phyloP scores from a whole-genome alignment of 2,113 vertebrate genomes.

The Prunella fulvescens region DNA sequence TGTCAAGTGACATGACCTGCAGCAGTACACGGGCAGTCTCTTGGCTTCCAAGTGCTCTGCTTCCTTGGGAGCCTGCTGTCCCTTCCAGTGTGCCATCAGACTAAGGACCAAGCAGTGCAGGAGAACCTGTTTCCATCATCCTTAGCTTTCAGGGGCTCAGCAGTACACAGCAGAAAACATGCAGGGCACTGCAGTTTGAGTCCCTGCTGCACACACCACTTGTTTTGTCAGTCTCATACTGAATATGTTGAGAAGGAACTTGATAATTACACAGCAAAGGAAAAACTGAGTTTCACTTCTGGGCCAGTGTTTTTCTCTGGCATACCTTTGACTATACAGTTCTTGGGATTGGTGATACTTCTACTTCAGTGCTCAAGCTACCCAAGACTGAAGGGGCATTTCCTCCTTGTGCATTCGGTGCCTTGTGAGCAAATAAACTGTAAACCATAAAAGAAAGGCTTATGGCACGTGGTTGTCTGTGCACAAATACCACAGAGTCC shows the following conservation, averaged over 20 bases:
- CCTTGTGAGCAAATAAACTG: not conserved
- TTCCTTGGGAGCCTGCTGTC: not conserved
- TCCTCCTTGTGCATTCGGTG: not conserved
- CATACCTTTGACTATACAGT: not conserved
- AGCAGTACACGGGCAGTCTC: not conserved
- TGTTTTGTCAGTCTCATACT: not conserved
- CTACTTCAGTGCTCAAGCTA: not conserved
- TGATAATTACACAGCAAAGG: not conserved
- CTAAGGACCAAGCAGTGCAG: not conserved
- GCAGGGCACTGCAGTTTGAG: not conserved
- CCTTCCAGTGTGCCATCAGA: fast-evolving
- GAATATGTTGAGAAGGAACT: not conserved
- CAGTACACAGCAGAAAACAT: not conserved
- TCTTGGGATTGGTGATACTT: not conserved
- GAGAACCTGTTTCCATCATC: not conserved
- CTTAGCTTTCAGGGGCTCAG: not conserved
- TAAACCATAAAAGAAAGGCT: not conserved
- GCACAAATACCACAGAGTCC: not conserved
- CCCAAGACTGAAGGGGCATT: not conserved
- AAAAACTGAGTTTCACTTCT: not conserved
- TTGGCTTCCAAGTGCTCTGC: not conserved
- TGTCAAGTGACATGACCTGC: not conserved
- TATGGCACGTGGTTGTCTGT: not conserved
- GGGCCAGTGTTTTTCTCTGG: not conserved
- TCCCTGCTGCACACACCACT: not conserved